Base-by-base conservation (phyloP, 2,888 invertebrate species). In the Xestia sexstrigata region DNA sequence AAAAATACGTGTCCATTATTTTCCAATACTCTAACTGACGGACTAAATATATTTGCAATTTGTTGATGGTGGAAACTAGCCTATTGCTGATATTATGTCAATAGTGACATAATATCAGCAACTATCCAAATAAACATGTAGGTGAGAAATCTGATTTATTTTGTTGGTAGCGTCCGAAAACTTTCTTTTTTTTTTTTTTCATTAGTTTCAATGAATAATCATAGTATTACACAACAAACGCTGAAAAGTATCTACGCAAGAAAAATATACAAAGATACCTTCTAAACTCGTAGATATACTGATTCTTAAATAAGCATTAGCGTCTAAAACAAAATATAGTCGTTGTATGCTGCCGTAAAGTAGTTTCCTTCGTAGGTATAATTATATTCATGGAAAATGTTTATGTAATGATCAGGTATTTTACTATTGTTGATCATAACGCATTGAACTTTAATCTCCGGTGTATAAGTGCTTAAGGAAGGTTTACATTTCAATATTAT, bases 371-470 rank as follows among this genome's bases (percentile, higher is more conserved):
- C 65, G 67, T 72, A 86, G 70, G 70, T 83, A 78, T 88, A 88
- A 88, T 88, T 83, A 88, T 78, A 75, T 83, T 81, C 89, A 81
- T 79, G 82, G 89, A 86, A 88, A 86, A 83, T 82, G 60, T 84
- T 86, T 82, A 80, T 82, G 82, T 87, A 86, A 86, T 84, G 72
- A 84, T 87, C 79, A 76, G 66, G 68, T 82, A 83, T 85, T 80
- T 86, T 84, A 82, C 83, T 87, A 86, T 85, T 88, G 85, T 89
- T 85, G 87, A 84, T 87, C 72, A 80, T 88, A 89, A 74, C 77
- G 77, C 76, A 78, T 82, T 81, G 82, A 87, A 89, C 90, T 90
- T 91, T 89, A 88, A 82, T 87, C 88, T 85, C 84, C 73, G 76
- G 84, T 85, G 83, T 74, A 72, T 83, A 79, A 90, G 72, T 77